Conservation (phyloP, 1,140 invertebrate genomes). For the Penaeus vannamei region DNA sequence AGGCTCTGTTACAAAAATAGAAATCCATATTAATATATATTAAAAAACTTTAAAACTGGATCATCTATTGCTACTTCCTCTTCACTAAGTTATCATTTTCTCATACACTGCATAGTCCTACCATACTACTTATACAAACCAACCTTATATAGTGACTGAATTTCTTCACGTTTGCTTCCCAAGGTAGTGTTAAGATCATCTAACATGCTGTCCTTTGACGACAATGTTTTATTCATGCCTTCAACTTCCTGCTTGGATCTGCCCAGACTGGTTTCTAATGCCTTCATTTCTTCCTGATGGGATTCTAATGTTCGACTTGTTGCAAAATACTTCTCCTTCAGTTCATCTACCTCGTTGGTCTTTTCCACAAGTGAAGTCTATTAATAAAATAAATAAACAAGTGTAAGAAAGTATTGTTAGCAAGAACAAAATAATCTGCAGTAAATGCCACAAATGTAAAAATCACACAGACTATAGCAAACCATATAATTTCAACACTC, state of each 20-base stretch:
- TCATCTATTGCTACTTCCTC: neutral
- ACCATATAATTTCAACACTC: neutral
- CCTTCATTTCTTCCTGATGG: slow-evolving; percentile 68
- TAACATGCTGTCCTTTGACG: slow-evolving; percentile 1
- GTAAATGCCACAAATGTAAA: neutral
- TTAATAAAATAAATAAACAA: neutral
- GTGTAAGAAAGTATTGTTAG: neutral
- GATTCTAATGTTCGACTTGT: slow-evolving; percentile 69
- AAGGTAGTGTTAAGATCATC: slow-evolving; percentile 38
- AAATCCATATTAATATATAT: neutral
- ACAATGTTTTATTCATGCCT: slow-evolving; percentile 31
- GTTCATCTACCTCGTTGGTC: slow-evolving; percentile 65
- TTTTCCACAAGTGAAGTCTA: slow-evolving; percentile 66
- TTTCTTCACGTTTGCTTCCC: slow-evolving; percentile 34
- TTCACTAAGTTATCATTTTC: neutral
- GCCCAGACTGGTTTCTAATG: slow-evolving; percentile 69
- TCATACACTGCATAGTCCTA: neutral
- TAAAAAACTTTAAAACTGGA: neutral
- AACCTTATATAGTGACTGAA: slow-evolving; percentile 45
- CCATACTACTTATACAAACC: neutral
- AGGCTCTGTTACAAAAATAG: slow-evolving; percentile 10
- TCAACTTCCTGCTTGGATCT: slow-evolving; percentile 59
- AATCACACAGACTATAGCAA: neutral
- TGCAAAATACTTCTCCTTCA: slow-evolving; percentile 47
- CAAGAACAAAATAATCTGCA: neutral